These are phyloP conservation scores for Toxostoma redivivum DNA, from an alignment of 2,113 vertebrate species.

Conservation along the genomic window DNA sequence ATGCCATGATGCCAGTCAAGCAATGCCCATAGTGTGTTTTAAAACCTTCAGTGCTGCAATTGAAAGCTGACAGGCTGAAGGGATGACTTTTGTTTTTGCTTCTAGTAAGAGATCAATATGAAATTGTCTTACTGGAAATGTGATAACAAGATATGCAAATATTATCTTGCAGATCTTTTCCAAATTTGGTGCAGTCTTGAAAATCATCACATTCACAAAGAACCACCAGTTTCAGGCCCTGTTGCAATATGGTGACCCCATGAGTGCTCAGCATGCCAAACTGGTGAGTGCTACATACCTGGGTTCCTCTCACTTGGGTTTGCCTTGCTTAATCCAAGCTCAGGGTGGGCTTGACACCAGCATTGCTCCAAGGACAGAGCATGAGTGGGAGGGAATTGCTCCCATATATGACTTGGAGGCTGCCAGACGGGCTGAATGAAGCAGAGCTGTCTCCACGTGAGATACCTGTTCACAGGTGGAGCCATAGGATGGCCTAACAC, in stretches of 20 bases:
- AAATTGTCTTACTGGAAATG: background rate
- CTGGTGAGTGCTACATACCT: constrained; percentile 77
- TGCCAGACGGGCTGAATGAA: background rate
- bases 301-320: background rate
- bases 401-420: fast-evolving
- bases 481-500: background rate
- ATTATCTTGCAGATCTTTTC: constrained; percentile 86
- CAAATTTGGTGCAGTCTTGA: constrained; percentile 92
- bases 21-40: fast-evolving
- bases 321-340: background rate
- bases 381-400: background rate
- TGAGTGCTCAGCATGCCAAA: constrained; percentile 90
- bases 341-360: background rate
- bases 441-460: background rate
- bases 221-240: constrained; percentile 96
- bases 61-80: background rate
- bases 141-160: background rate
- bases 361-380: background rate
- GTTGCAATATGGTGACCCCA: constrained; percentile 87
- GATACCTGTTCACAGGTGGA: background rate
- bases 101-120: background rate
- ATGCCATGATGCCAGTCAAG: background rate
- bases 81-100: background rate
- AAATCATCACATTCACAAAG: constrained; percentile 97
- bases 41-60: background rate